These are phyloP conservation scores for Ammodytes marinus DNA, from an alignment of 2,113 vertebrate species.

Conservation along the genomic window DNA sequence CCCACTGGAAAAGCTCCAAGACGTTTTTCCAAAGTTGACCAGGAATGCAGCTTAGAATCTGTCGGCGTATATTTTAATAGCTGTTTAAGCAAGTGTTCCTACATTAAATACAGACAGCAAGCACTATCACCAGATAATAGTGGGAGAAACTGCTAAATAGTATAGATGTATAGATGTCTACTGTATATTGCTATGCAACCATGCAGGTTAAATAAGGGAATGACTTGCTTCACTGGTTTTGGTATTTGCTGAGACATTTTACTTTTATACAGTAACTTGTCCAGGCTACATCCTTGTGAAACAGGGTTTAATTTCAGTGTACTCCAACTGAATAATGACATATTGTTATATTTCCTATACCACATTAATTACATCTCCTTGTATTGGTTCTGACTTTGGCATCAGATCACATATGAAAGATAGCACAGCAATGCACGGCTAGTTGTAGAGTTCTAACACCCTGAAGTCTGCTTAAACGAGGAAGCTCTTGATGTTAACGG, in stretches of 20 bases:
- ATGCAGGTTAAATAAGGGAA: neutral
- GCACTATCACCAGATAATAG: neutral
- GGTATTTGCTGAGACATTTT: neutral
- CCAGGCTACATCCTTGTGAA: neutral
- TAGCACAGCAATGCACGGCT: neutral
- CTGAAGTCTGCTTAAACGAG: neutral
- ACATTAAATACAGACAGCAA: neutral
- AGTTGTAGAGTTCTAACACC: neutral
- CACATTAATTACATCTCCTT: neutral
- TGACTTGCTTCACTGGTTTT: neutral
- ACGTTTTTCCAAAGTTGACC: constrained; percentile 24
- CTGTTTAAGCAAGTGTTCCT: neutral
- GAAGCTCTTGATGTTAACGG: neutral
- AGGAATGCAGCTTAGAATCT: neutral
- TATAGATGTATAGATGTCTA: neutral
- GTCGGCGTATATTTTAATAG: neutral
- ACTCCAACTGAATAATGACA: constrained; percentile 1
- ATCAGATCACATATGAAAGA: neutral
- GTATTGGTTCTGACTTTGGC: neutral
- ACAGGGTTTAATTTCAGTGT: constrained; percentile 4
- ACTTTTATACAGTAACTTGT: neutral
- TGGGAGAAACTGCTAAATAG: neutral
- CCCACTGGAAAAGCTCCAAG: constrained; percentile 26
- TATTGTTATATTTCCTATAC: neutral
- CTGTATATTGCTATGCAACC: neutral